phyloP scores from a whole-genome alignment of 1,140 invertebrate genomes.

The Gonatopus flavifemur region DNA sequence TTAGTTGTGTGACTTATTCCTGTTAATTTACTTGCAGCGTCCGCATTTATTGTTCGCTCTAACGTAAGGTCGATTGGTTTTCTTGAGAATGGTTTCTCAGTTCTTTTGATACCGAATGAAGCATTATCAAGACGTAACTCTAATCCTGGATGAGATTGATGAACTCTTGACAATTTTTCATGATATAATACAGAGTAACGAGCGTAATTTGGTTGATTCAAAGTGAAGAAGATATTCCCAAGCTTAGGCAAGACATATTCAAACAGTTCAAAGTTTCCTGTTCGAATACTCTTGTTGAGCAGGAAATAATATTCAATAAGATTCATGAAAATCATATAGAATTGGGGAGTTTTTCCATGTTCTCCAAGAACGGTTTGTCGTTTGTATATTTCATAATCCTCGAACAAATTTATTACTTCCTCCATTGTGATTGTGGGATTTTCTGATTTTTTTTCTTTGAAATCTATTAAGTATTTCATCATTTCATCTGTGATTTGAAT shows the following conservation, averaged over 20 bases:
- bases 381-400: slow-evolving; percentile 30
- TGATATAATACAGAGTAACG: slow-evolving; percentile 33
- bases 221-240: slow-evolving; percentile 40
- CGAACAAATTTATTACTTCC: slow-evolving; percentile 16
- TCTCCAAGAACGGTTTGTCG: no score
- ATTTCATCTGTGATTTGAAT: not conserved
- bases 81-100: slow-evolving; percentile 8
- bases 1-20: slow-evolving; percentile 9
- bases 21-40: slow-evolving; percentile 14
- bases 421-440: slow-evolving; percentile 4
- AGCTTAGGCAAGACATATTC: slow-evolving; percentile 33
- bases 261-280: slow-evolving; percentile 5
- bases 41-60: slow-evolving; percentile 21
- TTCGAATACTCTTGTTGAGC: slow-evolving; percentile 11
- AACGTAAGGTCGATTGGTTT: slow-evolving; percentile 16
- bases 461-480: not conserved
- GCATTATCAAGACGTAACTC: not conserved
- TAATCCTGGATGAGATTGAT: slow-evolving; percentile 9
- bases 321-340: slow-evolving; percentile 31
- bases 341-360: slow-evolving; percentile 43
- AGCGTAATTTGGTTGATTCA: slow-evolving; percentile 41
- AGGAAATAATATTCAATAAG: slow-evolving; percentile 36
- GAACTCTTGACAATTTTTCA: slow-evolving; percentile 29
- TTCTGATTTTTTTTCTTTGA: not conserved
- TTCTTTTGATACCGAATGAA: slow-evolving; percentile 8